Conservation (phyloP, 2,113 vertebrate species). For the Marcusenius ussheri region DNA sequence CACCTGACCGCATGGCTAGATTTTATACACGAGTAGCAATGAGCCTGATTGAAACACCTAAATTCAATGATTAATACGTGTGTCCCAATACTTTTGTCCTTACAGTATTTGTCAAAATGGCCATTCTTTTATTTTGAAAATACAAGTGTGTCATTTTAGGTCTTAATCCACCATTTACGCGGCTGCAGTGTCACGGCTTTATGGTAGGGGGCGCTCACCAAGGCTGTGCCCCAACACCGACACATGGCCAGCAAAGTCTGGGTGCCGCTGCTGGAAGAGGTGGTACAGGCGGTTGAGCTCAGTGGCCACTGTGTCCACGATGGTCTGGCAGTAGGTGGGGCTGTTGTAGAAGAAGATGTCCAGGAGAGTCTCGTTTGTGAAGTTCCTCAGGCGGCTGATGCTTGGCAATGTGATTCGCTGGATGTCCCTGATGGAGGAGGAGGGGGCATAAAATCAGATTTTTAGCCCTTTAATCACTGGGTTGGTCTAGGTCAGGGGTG, state of each 20-base stretch:
- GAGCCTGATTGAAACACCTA: not conserved
- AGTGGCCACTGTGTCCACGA: constrained; percentile 88
- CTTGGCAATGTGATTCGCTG: constrained; percentile 91
- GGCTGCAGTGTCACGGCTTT: not conserved
- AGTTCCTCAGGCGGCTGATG: constrained; percentile 88
- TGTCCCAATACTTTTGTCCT: not conserved
- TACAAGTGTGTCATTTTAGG: not conserved
- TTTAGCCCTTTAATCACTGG: not conserved
- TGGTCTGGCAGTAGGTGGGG: constrained; percentile 94
- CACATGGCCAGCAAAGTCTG: constrained; percentile 71
- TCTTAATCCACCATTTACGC: not conserved
- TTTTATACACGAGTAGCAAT: not conserved
- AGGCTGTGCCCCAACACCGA: constrained; percentile 93
- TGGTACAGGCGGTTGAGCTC: constrained; percentile 84
- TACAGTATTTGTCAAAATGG: not conserved
- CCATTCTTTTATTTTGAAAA: not conserved
- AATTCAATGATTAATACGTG: not conserved
- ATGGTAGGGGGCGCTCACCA: constrained; percentile 56
- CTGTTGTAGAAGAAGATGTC: constrained; percentile 98
- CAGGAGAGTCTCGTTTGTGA: constrained; percentile 93
- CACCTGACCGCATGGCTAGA: not conserved
- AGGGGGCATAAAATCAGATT: not conserved
- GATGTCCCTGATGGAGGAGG: constrained; percentile 67
- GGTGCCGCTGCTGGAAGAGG: constrained; percentile 85
- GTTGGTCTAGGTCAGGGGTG: too few species aligned